Evolutionary conservation across 2,888 invertebrate genomes (phyloP), one percentile per base, ranked within the genome.

Genomic region (Clistopyga incitator): DNA sequence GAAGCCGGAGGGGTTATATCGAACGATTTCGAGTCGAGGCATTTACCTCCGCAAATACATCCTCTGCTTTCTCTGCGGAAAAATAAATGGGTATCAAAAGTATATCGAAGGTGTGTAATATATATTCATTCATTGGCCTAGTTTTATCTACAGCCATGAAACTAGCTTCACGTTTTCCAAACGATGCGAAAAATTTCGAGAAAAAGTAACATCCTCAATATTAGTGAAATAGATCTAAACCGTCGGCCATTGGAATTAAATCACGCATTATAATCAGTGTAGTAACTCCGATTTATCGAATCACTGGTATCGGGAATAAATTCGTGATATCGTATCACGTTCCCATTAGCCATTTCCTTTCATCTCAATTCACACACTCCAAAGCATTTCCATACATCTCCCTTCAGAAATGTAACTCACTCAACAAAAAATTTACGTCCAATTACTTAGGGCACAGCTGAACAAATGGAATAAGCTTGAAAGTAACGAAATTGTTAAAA

Each of bases 81-180:
- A 56, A 56, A 25, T 25, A 56, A 54, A 54, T 54, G 23, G 56
- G 56, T 56, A 56, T 56, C 25, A 25, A 56, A 23, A 54, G 25
- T 25, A 25, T 25, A 13, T 13, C 25, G 23, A 23, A 15, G 15
- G 42, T 20, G 42, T 18, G 38, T 20, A 1, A 18, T 20, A 20
- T 42, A 18, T 42, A 13, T 64, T 64, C 10, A 8, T 42, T 38
- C 25, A 64, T 64, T 42, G 8, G 10, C 18, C 3, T 34, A 38
- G 18, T 38, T 18, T 38, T 3, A 61, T 61, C 34, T 15, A 29
- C 29, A 18, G n/a, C 18, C 0, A 61, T n/a, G n/a, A n/a, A 61
- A 34, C 18, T 10, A n/a, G 10, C 3, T 61, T 61, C n/a, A n/a
- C 18, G 10, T 61, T 59, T 59, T n/a, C 11, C 29, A 1, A 59